Evolutionary conservation across 2,113 vertebrate genomes (phyloP).

Genomic region (Hucho hucho): DNA sequence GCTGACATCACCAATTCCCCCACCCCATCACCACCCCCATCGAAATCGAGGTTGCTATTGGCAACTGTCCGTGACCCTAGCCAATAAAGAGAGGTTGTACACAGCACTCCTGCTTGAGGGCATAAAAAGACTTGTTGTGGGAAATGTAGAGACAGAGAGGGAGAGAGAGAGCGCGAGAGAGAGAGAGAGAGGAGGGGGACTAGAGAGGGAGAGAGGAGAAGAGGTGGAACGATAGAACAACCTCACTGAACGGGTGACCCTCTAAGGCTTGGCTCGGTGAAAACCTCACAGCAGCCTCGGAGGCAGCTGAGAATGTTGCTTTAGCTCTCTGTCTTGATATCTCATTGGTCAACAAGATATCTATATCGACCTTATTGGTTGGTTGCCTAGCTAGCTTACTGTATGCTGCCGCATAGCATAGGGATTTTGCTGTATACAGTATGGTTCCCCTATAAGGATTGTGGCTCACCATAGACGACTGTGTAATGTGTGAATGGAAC

Average conservation of each 20-base stretch:
- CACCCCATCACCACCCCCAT: conserved; percentile 18
- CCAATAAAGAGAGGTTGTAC: conserved; percentile 15
- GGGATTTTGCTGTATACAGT: background rate
- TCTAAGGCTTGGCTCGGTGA: background rate
- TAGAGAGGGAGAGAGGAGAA: too few relatives aligned
- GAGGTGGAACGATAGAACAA: background rate
- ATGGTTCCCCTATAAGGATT: too few relatives aligned
- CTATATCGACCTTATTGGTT: too few relatives aligned
- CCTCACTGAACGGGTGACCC: conserved; percentile 11
- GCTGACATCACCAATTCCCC: conserved; percentile 63
- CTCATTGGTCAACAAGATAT: too few relatives aligned
- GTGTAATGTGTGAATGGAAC: background rate
- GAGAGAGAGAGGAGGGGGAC: background rate
- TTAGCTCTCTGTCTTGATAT: background rate
- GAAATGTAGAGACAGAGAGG: background rate
- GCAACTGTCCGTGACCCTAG: conserved; percentile 68
- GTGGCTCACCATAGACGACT: too few relatives aligned
- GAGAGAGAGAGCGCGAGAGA: background rate
- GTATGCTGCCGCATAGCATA: background rate
- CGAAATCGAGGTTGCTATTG: conserved; percentile 75
- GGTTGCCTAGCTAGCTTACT: background rate
- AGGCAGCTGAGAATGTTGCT: background rate
- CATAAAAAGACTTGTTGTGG: conserved; percentile 41
- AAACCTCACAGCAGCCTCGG: background rate
- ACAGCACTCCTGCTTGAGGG: conserved; percentile 31